These are phyloP conservation scores for Ormia ochracea DNA, from an alignment of 2,888 invertebrate species.

Conservation along the genomic window DNA sequence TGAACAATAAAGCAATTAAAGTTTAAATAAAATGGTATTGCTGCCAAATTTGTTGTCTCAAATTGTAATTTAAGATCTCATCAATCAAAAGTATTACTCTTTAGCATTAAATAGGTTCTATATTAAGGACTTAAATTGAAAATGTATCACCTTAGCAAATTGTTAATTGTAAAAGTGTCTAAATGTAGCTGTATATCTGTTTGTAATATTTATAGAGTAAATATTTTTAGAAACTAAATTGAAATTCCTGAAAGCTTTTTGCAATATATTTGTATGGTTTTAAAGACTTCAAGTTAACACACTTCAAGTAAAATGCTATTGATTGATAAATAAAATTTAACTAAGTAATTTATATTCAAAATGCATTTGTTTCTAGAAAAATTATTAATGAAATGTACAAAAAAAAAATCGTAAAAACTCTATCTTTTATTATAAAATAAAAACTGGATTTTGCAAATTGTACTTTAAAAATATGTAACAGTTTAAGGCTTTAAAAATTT, in stretches of 20 bases:
- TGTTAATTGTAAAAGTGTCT: constrained; percentile 3
- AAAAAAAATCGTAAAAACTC: too few relatives aligned
- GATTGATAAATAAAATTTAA: background rate
- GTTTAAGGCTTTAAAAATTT: constrained; percentile 11
- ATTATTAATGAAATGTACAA: background rate
- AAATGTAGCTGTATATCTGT: background rate
- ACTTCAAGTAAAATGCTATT: background rate
- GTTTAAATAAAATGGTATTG: background rate
- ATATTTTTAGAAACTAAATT: background rate
- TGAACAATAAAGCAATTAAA: background rate
- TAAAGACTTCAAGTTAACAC: background rate
- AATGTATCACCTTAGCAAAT: background rate
- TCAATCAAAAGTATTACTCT: background rate
- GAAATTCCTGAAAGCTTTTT: constrained; percentile 8
- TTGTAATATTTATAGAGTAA: background rate
- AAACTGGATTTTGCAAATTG: background rate
- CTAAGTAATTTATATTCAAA: constrained; percentile 35
- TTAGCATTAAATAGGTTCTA: background rate
- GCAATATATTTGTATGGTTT: background rate
- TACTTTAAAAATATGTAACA: constrained; percentile 7
- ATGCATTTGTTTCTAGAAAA: background rate
- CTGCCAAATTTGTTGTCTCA: background rate
- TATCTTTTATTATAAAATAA: background rate
- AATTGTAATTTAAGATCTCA: background rate
- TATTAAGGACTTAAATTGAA: background rate